A percentile compares a stretch with the other conserved stretches of the same genome.
Conservation (phyloP, 1,140 invertebrate species). For the Philaenus spumarius region DNA sequence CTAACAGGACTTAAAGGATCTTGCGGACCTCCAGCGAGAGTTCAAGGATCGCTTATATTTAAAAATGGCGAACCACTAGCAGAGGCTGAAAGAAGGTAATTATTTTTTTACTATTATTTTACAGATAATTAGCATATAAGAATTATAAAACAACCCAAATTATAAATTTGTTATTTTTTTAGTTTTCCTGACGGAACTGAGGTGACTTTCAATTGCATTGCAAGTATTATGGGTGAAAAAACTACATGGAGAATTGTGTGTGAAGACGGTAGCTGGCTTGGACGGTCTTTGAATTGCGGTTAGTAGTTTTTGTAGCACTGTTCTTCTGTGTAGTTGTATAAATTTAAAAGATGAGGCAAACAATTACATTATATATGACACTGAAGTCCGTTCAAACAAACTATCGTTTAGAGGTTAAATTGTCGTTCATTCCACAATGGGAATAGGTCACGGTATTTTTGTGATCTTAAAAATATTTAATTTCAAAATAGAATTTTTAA, state of each 20-base stretch:
- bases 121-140: no score
- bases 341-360: no score
- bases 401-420: no score
- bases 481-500: no score
- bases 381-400: no score
- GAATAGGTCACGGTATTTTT: no score
- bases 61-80: slow-evolving; percentile 48
- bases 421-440: no score
- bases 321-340: no score
- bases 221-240: slow-evolving; percentile 66
- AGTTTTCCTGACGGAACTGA: slow-evolving; percentile 70
- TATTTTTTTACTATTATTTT: neutral
- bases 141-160: neutral
- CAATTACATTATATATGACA: no score
- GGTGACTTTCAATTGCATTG: slow-evolving; percentile 73
- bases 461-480: no score
- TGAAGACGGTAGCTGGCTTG: slow-evolving; percentile 75
- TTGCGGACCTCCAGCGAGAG: slow-evolving; percentile 53
- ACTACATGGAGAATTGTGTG: slow-evolving; percentile 77
- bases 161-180: slow-evolving; percentile 4
- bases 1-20: slow-evolving; percentile 38
- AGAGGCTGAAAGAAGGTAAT: slow-evolving; percentile 35
- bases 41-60: slow-evolving; percentile 59
- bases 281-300: slow-evolving; percentile 67
- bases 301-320: no score